Evolutionary conservation across 2,113 vertebrate genomes (phyloP).

Genomic region (Martes martes): DNA sequence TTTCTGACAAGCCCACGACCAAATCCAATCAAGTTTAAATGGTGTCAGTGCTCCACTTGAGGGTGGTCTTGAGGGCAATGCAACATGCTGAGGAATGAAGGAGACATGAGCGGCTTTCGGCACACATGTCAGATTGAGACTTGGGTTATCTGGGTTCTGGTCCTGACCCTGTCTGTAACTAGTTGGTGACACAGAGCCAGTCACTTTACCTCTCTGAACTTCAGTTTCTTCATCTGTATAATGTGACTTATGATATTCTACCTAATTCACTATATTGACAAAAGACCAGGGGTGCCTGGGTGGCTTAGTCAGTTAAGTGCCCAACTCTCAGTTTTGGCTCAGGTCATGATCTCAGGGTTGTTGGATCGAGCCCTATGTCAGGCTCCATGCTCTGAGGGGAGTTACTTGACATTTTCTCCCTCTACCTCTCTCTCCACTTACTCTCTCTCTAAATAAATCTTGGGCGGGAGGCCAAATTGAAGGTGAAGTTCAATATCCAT

Average conservation of each 20-base stretch:
- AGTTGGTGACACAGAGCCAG: neutral
- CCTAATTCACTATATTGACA: neutral
- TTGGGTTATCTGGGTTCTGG: neutral
- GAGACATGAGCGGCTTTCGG: neutral
- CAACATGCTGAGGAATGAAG: neutral
- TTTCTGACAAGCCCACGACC: conserved; percentile 39
- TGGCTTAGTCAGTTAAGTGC: neutral
- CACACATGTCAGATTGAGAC: neutral
- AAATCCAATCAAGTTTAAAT: neutral
- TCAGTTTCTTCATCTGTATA: conserved; percentile 1
- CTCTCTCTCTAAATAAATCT: neutral
- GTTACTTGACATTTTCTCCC: neutral
- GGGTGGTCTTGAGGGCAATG: neutral
- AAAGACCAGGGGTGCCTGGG: neutral
- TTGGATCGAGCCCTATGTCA: neutral
- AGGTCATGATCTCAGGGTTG: neutral
- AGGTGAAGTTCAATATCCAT: neutral
- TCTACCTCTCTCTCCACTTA: neutral
- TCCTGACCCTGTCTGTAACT: conserved; percentile 11
- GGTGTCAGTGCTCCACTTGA: neutral
- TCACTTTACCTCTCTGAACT: neutral
- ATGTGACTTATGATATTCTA: conserved; percentile 10
- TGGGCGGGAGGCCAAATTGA: neutral
- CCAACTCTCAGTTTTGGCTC: neutral
- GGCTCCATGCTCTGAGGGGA: neutral